Evolutionary conservation across 1,140 invertebrate genomes (phyloP), one percentile per base, ranked within the genome.

Genomic region (Drosophila santomea): DNA sequence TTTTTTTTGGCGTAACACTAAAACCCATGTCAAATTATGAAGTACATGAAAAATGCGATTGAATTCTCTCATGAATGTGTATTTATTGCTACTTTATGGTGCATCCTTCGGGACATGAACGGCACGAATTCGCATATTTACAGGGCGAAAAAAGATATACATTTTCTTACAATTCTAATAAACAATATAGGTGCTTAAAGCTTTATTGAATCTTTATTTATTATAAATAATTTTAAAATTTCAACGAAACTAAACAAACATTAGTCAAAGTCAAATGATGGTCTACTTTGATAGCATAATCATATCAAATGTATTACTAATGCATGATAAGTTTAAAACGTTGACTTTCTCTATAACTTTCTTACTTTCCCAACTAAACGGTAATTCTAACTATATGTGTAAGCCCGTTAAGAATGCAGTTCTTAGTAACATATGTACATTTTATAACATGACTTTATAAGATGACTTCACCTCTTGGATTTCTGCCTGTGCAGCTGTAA

Each of bases 51-150:
- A 45, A 63, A 58, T 39, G 35, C 68, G 39, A 59, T 73, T 73
- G 69, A 52, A 61, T 73, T 73, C 56, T 52, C 38, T 45, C 25
- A 43, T 52, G 47, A 51, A 72, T 60, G 58, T 63, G 50, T 64
- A 74, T 74, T 55, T 74, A 64, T 63, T 36, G 41, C 59, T 48
- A 36, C n/a, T 80, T 85, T 73, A 73, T 61, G 67, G 63, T 41
- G 36, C 35, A 68, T 63, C 60, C 58, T 64, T 58, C 17, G 52
- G 52, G 69, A 50, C 50, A 28, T 39, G 43, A n/a, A 76, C 41
- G 60, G 20, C n/a, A 36, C 17, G 0, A 44, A 17, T 14, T 45
- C 12, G 28, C 51, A 55, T 38, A 59, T 28, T 44, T 44, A 45
- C 64, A 68, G n/a, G 28, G 47, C 15, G 32, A 66, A 15, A 68